These are phyloP conservation scores for Malaclemys terrapin DNA, from an alignment of 2,113 vertebrate species.

Conservation along the genomic window DNA sequence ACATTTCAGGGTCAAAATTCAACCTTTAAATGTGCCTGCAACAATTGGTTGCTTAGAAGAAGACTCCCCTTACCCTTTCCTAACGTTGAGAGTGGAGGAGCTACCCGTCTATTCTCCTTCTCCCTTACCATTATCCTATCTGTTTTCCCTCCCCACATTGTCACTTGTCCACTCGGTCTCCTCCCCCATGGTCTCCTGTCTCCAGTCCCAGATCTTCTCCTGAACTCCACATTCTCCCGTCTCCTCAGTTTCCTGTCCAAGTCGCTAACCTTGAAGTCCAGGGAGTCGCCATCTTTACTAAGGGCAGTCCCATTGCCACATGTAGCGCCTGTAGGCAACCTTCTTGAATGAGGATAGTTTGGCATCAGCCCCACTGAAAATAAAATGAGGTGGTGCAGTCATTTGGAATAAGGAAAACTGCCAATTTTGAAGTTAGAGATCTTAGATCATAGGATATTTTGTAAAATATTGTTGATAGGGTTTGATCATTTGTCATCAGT, in stretches of 20 bases:
- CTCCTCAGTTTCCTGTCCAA: background rate
- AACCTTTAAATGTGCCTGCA: background rate
- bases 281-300: background rate
- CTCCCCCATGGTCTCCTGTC: background rate
- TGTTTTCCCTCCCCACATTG: background rate
- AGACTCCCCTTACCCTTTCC: background rate
- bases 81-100: background rate
- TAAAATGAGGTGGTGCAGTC: background rate
- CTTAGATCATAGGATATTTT: background rate
- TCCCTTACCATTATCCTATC: background rate
- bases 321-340: background rate
- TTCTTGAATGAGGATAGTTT: background rate
- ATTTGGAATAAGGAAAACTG: background rate
- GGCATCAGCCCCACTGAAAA: background rate
- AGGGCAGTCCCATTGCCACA: background rate
- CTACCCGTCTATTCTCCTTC: background rate
- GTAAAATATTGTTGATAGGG: background rate
- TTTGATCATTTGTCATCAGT: background rate
- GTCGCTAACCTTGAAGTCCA: background rate
- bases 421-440: background rate
- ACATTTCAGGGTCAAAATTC: background rate
- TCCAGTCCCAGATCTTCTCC: background rate
- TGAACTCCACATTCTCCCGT: background rate
- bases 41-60: background rate
- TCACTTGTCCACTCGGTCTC: background rate